Percentiles rank a stretch among this genome's conserved stretches.
These are phyloP conservation scores for Eulimnadia texana DNA, from an alignment of 1,140 invertebrate species.

Conservation along the genomic window DNA sequence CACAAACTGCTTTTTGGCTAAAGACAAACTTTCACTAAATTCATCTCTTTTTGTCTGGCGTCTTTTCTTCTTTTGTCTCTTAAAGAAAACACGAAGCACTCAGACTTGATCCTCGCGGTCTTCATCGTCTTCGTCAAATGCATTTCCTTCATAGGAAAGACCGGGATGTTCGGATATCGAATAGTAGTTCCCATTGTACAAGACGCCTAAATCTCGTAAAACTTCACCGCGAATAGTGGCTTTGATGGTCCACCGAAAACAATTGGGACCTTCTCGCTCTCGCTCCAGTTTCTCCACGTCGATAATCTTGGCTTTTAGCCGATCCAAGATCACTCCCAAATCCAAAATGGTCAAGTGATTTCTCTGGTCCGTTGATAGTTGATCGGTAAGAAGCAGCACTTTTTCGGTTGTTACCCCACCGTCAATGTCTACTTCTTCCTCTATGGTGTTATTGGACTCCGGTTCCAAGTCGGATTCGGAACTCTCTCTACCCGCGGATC, in stretches of 20 bases:
- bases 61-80: too few relatives aligned
- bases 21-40: too few relatives aligned
- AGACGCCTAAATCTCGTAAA: constrained; percentile 72
- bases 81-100: not conserved
- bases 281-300: constrained; percentile 81
- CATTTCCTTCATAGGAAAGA: not conserved
- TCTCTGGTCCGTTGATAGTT: constrained; percentile 78
- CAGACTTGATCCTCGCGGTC: constrained; percentile 14
- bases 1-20: too few relatives aligned
- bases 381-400: constrained; percentile 80
- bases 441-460: constrained; percentile 58
- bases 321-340: constrained; percentile 83
- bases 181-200: constrained; percentile 91
- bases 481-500: constrained; percentile 40
- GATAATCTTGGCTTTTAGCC: constrained; percentile 78
- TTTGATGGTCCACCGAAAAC: constrained; percentile 87
- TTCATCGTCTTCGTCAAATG: constrained; percentile 6
- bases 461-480: constrained; percentile 76
- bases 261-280: constrained; percentile 77
- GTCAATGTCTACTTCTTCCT: constrained; percentile 45
- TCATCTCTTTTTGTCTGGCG: too few relatives aligned
- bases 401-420: constrained; percentile 65
- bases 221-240: constrained; percentile 81
- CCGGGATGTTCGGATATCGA: constrained; percentile 85
- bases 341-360: constrained; percentile 82